Evolutionary conservation across 2,113 vertebrate species (phyloP), one percentile per base, ranked within the genome.

Genomic region (Tinamus guttatus): DNA sequence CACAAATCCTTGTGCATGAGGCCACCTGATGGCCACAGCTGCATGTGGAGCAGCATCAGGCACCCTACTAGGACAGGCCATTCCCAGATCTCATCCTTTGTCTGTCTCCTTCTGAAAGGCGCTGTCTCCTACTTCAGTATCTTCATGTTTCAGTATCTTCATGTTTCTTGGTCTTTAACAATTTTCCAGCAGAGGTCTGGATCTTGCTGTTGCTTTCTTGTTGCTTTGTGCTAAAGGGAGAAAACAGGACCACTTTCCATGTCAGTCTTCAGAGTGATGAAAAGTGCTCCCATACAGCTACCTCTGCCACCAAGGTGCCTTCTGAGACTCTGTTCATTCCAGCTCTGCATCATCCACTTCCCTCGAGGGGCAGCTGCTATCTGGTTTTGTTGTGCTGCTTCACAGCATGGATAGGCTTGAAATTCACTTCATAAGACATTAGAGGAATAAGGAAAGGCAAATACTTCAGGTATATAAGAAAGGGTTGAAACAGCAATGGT

Each of bases 181-280:
- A 8, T 47, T 62, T 67, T 19, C 73, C 36, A 73, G 27, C 32
- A 41, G 34, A n/a, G 6, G 7, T 28, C 54, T 54, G 74, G 20
- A 36, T 45, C 60, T 84, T 51, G 2, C 0, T 0, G 0, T 21
- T 27, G 6, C 24, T 90, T 47, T 43, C 54, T n/a, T 36, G 40
- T 0, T 19, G 60, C 63, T 69, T 20, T 30, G 60, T 30, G 60
- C 13, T 54, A 21, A 20, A 19, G 30, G 6, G 14, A 25, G 6
- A 11, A 49, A 32, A 40, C 4, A 20, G 1, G 4, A 67, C 12
- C 64, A 47, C 27, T 85, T 78, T 21, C 38, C n/a, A 8, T 32
- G 30, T 22, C 3, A 3, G 54, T 90, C 87, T 63, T 58, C 51
- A 28, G 28, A 52, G 47, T 20, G 22, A 15, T 56, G 13, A 0